Percentiles rank a stretch among this genome's conserved stretches.
phyloP scores from a whole-genome alignment of 2,888 invertebrate species.

The Latrodectus hesperus region DNA sequence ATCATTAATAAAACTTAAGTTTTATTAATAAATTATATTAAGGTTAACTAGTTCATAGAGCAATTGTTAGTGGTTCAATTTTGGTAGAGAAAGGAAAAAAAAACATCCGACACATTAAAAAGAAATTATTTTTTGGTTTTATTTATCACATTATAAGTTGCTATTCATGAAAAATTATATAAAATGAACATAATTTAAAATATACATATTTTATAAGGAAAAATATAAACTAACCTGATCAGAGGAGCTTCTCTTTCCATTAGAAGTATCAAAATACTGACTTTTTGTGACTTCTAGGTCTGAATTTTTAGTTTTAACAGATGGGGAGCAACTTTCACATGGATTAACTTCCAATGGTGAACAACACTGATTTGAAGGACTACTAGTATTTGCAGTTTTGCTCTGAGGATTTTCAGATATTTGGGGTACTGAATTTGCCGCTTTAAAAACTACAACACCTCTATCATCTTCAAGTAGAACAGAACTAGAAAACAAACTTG shows the following conservation, averaged over 20 bases:
- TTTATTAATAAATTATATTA: neutral
- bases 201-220: neutral
- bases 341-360: conserved; percentile 53
- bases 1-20: neutral
- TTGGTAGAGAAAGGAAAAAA: neutral
- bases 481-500: neutral
- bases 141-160: neutral
- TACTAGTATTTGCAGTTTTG: neutral
- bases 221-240: conserved; percentile 10
- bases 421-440: conserved; percentile 3
- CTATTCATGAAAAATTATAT: neutral
- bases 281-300: neutral
- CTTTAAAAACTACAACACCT: neutral
- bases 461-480: neutral
- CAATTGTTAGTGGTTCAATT: neutral
- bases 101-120: no score
- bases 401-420: neutral
- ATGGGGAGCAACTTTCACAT: conserved; percentile 30
- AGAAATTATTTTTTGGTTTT: no score
- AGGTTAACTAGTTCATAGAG: neutral
- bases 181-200: neutral
- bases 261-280: neutral
- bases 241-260: neutral
- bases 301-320: neutral
- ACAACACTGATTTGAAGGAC: conserved; percentile 11